Evolutionary conservation across 2,113 vertebrate genomes (phyloP), one percentile per base, ranked within the genome.

Genomic region (Nymphicus hollandicus): DNA sequence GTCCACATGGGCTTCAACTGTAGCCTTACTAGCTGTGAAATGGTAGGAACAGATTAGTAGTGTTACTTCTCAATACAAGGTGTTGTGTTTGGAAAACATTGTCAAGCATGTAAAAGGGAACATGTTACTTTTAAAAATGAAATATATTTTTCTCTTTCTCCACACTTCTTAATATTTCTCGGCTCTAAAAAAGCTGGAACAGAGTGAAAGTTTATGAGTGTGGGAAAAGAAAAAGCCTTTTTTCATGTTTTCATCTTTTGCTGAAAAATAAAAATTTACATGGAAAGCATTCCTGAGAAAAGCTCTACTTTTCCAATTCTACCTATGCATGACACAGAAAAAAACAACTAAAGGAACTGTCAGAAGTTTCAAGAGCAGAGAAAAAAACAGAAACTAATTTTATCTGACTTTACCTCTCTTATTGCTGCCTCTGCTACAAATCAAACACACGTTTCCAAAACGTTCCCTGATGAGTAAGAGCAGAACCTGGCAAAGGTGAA

Each of bases 341-440:
- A 91, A 50, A 72, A 8, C 93, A 35, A 86, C 68, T 88, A 93
- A 95, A 95, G 29, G 27, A 93, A 81, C 69, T 92, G 76, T 91
- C 94, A 90, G 35, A 94, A 84, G 55, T 94, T 86, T 93, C 80
- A 93, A 71, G 31, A 84, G 50, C 47, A 25, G 69, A 92, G 77
- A 78, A 9, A 91, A 96, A 93, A 85, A 85, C 82, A 94, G 69
- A 87, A 95, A 68, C 56, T 85, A 1, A 41, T 91, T 91, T 93
- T 76, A 82, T 63, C 56, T 92, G 77, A 22, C 14, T 95, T 84
- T 61, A 23, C 17, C 17, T 69, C 47, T 96, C 41, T 73, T 79
- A 71, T 60, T 81, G 44, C 44, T 92, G n/a, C 56, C 78, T 69
- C 14, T 83, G 61, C 77, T 58, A 29, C 28, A 72, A 68, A 79